These are phyloP conservation scores for Leontocebus nigricollis DNA, from an alignment of 2,797 vertebrate species.

Conservation along the genomic window DNA sequence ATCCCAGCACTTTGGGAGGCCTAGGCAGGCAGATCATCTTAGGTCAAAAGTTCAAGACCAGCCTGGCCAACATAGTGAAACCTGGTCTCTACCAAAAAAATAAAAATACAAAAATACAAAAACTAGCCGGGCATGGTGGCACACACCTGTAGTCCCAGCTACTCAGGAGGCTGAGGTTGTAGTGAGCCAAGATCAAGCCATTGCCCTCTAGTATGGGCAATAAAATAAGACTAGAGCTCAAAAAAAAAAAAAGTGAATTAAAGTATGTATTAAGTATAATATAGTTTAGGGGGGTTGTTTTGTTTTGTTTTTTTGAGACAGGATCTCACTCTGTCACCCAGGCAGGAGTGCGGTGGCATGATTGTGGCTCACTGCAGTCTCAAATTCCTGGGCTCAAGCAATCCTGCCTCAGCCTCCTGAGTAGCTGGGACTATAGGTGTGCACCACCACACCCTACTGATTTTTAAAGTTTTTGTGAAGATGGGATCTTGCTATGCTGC, in stretches of 20 bases:
- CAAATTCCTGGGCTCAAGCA: too few relatives aligned
- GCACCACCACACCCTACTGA: too few relatives aligned
- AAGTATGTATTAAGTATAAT: neutral
- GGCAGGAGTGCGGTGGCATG: too few relatives aligned
- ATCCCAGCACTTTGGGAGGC: neutral
- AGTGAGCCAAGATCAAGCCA: neutral
- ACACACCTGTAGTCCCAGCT: neutral
- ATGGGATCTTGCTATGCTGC: too few relatives aligned
- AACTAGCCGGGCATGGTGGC: neutral
- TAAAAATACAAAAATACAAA: neutral
- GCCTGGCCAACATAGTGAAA: neutral
- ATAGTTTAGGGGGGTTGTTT: neutral
- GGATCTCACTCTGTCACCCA: too few relatives aligned
- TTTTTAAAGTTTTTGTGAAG: too few relatives aligned
- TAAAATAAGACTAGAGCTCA: neutral
- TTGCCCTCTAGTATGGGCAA: neutral
- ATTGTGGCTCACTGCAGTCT: too few relatives aligned
- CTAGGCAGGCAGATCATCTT: neutral
- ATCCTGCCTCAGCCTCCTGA: too few relatives aligned
- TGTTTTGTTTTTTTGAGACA: too few relatives aligned
- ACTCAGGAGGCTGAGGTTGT: neutral
- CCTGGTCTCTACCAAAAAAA: neutral
- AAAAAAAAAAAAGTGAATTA: neutral
- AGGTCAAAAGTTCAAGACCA: neutral
- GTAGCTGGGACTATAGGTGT: too few relatives aligned